Percentiles rank a stretch among this genome's conserved stretches.
Conservation (phyloP, 1,140 invertebrate species). For the Plectus sambesii region DNA sequence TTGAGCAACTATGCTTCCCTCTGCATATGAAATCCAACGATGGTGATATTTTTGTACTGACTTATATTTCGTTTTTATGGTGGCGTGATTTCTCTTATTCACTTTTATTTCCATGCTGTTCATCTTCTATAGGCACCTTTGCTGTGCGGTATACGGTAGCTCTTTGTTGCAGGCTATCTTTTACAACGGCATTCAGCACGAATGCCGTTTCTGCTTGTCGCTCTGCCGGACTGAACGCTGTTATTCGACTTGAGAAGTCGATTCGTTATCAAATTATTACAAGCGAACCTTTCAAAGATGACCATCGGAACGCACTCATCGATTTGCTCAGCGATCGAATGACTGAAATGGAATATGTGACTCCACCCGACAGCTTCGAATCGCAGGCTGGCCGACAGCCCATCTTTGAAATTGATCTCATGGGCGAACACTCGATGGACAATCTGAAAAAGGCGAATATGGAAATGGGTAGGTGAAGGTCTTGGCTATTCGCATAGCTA, state of each 20-base stretch:
- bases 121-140: too few relatives aligned
- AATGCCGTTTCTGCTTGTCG: constrained; percentile 35
- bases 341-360: constrained; percentile 22
- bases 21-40: too few relatives aligned
- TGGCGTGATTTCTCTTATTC: neutral
- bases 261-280: constrained; percentile 23
- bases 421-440: constrained; percentile 16
- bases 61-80: too few relatives aligned
- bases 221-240: constrained; percentile 27
- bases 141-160: too few relatives aligned
- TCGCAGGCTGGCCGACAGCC: neutral
- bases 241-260: constrained; percentile 30
- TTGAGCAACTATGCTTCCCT: too few relatives aligned
- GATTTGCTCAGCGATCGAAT: constrained; percentile 34
- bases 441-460: constrained; percentile 23
- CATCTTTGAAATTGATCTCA: constrained; percentile 18
- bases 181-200: constrained; percentile 39
- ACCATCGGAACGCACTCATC: constrained; percentile 15
- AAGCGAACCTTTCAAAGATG: neutral
- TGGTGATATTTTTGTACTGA: too few relatives aligned
- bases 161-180: constrained; percentile 28
- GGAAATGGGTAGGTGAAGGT: constrained; percentile 17
- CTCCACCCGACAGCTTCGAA: neutral
- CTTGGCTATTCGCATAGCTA: neutral
- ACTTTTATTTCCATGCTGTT: constrained; percentile 6